Base-by-base conservation (phyloP, 2,797 vertebrate species). In the Falco columbarius region DNA sequence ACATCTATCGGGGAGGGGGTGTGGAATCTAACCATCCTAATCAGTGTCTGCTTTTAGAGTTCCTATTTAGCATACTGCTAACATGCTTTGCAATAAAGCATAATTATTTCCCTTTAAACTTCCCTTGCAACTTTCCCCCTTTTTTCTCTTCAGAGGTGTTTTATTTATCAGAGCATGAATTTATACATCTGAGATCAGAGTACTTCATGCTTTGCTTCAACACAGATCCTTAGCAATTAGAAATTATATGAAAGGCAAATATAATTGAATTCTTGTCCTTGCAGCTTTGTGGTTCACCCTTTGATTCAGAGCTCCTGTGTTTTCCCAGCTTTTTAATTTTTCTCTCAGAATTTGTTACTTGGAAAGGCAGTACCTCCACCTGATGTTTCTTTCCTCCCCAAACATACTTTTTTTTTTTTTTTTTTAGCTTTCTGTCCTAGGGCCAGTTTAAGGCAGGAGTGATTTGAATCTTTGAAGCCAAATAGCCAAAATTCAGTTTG, bases 211-310 rank as follows among this genome's bases (percentile, higher is more conserved):
- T 80, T 93, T 82, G 20, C 44, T 92, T 80, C 32, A 34, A 44
- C 27, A 12, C 18, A 71, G 56, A 90, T 81, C 17, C 36, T 86
- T 85, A 85, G 56, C n/a, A 76, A 94, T 87, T 89, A 91, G 63
- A 87, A 96, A 63, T 0, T 0, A 34, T 82, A 67, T 71, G 61
- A 95, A 96, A 92, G 67, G 34, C 40, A 82, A 93, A 65, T 87
- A 87, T 84, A 94, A 96, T 96, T 92, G 86, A 92, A 80, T 92
- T 76, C 11, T 81, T 92, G 47, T 74, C 56, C 67, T 93, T 81
- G 21, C n/a, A 42, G 47, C 63, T 90, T 80, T 91, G 71, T 95
- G 52, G 2, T 59, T 92, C 52, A 77, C 14, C 10, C 40, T 94
- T 92, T 89, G 81, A 86, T 95, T 95, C 38, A 59, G 18, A 74